These are phyloP conservation scores for Lepidocolaptes lacrymiger DNA, from an alignment of 2,797 vertebrate species.

Conservation along the genomic window DNA sequence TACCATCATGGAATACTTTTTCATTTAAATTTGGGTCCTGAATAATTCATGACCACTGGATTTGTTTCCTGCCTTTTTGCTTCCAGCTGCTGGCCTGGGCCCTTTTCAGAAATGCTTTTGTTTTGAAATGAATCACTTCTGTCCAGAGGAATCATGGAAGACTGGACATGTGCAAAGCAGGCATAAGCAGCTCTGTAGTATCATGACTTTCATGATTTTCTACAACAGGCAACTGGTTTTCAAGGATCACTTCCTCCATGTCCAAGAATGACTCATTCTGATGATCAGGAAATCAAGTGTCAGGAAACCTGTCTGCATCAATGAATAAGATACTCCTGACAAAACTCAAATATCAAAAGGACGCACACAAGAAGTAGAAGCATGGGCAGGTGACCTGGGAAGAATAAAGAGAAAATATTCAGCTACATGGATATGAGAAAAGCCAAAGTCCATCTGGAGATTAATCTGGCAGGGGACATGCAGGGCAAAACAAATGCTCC, in stretches of 20 bases:
- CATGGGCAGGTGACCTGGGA: neutral
- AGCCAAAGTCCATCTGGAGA: neutral
- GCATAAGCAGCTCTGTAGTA: neutral
- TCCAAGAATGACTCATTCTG: neutral
- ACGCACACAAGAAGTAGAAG: neutral
- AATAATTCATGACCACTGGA: constrained; percentile 7
- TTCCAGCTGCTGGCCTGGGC: neutral
- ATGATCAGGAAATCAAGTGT: neutral
- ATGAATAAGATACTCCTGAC: neutral
- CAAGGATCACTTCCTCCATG: neutral
- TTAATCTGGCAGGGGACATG: fast-evolving
- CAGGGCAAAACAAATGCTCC: neutral
- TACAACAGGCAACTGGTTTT: neutral
- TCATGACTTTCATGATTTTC: neutral
- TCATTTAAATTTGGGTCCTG: neutral
- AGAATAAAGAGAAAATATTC: neutral
- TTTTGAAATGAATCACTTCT: neutral
- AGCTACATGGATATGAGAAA: neutral
- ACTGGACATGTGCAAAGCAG: neutral
- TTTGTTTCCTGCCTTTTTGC: neutral
- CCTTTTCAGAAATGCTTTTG: neutral
- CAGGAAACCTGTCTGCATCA: neutral
- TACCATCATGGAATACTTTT: neutral
- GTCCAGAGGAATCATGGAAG: neutral
- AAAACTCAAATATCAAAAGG: neutral